Evolutionary conservation across 2,113 vertebrate genomes (phyloP).

Genomic region (Nothobranchius kuhntae): DNA sequence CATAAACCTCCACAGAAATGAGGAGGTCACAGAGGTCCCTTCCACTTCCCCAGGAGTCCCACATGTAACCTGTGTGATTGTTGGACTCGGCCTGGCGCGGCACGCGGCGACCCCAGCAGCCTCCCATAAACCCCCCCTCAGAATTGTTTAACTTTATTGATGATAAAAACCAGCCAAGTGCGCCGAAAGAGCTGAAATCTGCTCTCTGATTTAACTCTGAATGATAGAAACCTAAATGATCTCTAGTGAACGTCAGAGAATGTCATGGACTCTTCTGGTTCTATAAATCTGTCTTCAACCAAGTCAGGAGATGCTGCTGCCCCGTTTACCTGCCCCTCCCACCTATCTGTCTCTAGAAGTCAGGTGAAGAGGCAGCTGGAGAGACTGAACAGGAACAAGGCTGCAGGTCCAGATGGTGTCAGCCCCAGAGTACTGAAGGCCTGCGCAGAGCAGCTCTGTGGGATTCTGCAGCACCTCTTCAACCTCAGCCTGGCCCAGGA

Average conservation of each 20-base stretch:
- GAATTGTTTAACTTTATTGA: background rate
- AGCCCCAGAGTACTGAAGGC: too few species aligned
- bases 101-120: conserved; percentile 14
- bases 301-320: too few species aligned
- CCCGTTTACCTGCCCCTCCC: too few species aligned
- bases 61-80: conserved; percentile 67
- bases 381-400: too few species aligned
- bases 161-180: background rate
- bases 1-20: conserved; percentile 69
- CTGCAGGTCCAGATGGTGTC: too few species aligned
- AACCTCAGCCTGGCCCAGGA: too few species aligned
- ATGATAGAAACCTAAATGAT: conserved; percentile 7
- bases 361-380: too few species aligned
- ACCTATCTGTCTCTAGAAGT: too few species aligned
- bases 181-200: conserved; percentile 2
- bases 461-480: too few species aligned
- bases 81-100: conserved; percentile 27
- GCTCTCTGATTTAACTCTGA: background rate
- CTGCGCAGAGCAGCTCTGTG: too few species aligned
- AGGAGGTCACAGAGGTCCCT: conserved; percentile 55
- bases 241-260: background rate
- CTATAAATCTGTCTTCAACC: too few species aligned
- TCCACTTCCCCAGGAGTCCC: conserved; percentile 49
- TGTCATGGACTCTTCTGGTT: too few species aligned
- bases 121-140: conserved; percentile 5